Evolutionary conservation across 2,797 vertebrate species (phyloP).

Genomic region (Sebastes taczanowskii): DNA sequence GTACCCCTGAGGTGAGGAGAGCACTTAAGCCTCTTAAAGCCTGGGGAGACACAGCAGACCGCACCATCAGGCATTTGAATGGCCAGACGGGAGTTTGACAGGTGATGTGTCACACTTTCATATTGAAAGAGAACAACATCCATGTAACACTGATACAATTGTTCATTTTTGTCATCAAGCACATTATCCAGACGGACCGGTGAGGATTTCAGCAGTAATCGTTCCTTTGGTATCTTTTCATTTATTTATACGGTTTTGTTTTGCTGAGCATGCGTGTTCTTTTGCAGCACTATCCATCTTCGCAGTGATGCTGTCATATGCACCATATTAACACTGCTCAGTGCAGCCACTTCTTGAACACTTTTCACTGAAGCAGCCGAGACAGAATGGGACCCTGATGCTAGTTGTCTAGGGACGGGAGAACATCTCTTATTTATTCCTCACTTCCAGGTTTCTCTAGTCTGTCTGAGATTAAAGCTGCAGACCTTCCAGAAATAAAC

Average conservation of each 20-base stretch:
- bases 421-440: neutral
- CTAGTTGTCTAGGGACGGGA: neutral
- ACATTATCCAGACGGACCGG: neutral
- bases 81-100: neutral
- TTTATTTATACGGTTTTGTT: neutral
- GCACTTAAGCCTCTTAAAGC: neutral
- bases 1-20: neutral
- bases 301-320: neutral
- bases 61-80: neutral
- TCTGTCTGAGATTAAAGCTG: neutral
- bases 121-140: neutral
- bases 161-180: neutral
- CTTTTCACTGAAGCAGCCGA: neutral
- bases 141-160: neutral
- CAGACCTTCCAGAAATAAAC: neutral
- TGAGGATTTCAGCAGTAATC: neutral
- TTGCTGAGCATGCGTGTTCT: slow-evolving; percentile 1
- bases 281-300: neutral
- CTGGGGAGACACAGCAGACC: neutral
- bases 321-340: neutral
- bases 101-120: neutral
- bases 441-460: neutral
- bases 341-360: neutral
- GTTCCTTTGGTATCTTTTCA: neutral
- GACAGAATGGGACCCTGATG: neutral